phyloP scores from a whole-genome alignment of 2,797 vertebrate species.

The Setipinna tenuifilis region DNA sequence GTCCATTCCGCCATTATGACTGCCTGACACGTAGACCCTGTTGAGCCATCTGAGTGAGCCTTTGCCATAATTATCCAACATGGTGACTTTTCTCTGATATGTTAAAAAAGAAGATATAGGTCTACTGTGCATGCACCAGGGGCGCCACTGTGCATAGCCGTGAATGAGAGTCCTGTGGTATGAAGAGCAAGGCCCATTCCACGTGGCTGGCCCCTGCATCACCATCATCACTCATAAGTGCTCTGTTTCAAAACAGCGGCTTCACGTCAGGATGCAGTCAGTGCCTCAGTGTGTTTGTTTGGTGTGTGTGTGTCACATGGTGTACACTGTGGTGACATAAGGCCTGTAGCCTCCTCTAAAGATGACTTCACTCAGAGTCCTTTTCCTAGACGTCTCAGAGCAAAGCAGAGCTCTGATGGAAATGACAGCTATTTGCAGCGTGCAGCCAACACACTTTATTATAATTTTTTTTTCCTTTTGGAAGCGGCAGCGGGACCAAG shows the following conservation, averaged over 20 bases:
- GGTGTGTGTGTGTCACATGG: background rate
- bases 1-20: background rate
- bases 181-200: too few relatives aligned
- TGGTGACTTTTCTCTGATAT: background rate
- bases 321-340: background rate
- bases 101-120: background rate
- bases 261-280: too few relatives aligned
- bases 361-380: background rate
- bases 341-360: background rate
- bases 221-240: too few relatives aligned
- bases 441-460: background rate
- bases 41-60: background rate
- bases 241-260: too few relatives aligned
- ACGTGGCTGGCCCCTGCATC: too few relatives aligned
- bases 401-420: background rate
- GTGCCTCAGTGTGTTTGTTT: background rate
- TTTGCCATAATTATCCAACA: background rate
- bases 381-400: background rate
- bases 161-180: too few relatives aligned
- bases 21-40: background rate
- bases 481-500: background rate
- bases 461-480: too few relatives aligned
- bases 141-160: background rate
- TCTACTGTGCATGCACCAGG: background rate
- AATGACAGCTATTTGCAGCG: background rate